Evolutionary conservation across 2,113 vertebrate species (phyloP), one percentile per base, ranked within the genome.

Genomic region (Ibidorhyncha struthersii): DNA sequence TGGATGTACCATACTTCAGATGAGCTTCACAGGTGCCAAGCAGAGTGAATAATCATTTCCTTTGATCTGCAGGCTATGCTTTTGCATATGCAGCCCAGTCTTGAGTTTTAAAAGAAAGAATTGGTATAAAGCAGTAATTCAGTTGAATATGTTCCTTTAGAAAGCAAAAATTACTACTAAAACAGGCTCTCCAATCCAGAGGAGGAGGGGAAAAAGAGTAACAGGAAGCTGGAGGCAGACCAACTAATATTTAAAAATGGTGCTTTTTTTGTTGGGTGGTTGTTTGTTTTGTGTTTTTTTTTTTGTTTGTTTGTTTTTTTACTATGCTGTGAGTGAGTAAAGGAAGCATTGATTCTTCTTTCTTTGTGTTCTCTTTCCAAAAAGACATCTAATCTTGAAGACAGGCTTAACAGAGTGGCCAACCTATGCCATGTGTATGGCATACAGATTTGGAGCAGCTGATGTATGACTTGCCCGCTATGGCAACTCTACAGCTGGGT

Each of bases 191-290:
- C 10, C 38, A 40, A 6, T 77, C 19, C 1, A 7, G 26, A 12
- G 5, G 11, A 2, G 12, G 21, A 4, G 6, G 10, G 6, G 3
- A 10, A 27, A 19, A 29, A 58, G 3, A 38, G 8, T 52, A 36
- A 14, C 50, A 32, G 52, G 59, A 81, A 50, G 10, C 45, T 62
- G 66, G 55, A 87, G 34, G 53, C 49, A 69, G 29, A 41, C 29
- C 13, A 73, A 25, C 6, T 32, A 38, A 43, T 65, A 41, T 20
- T 63, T 55, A 8, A 14, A 56, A 82, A 36, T 41, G 4, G 3
- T 61, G 20, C 4, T 7, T 13, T 3, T 21, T 14, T 8, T 19
- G 4, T 45, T 45, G 45, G 43, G 14, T 43, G 45, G 45, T 20
- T 49, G 9, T 21, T 47, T 21, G 16, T 45, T 45, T 43, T 43